Evolutionary conservation across 1,140 invertebrate genomes (phyloP), one percentile per base, ranked within the genome.

Genomic region (Drosophila elegans): DNA sequence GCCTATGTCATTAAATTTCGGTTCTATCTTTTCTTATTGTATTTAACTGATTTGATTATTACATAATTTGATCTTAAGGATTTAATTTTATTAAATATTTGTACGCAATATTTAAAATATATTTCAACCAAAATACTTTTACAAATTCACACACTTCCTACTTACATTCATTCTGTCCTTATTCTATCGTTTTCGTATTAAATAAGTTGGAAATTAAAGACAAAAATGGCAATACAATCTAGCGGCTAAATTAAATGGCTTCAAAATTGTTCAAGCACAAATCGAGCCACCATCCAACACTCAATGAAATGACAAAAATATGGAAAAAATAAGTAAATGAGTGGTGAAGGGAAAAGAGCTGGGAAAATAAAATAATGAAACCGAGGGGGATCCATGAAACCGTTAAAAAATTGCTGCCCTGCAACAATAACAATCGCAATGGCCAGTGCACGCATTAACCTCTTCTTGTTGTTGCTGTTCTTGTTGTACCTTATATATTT

Each of bases 301-400:
- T 84, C 81, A 89, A 89, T 89, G 80, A 89, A 89, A 89, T 89
- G 84, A 89, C 84, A 89, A 89, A 78, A 84, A 84, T 84, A 77
- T 55, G 73, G 51, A 38, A 71, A 57, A 48, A 56, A 67, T n/a
- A 53, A 44, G 51, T 27, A 55, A 69, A 68, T 69, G 63, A 48
- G 44, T 32, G 34, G 66, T 11, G 11, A 11, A n/a, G 52, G 64
- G 44, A 48, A 38, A 49, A 36, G n/a, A 32, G 44, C 51, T 2
- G 42, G 27, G 16, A 49, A 34, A 56, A 13, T 66, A 51, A 54
- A 75, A 49, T 62, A 82, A 59, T 48, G 54, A 63, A 69, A 64
- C 36, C 13, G 29, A 12, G 44, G 21, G 21, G 25, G n/a, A 42
- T 55, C 29, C 51, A 41, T 61, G 80, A 78, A 88, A 67, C 69